Evolutionary conservation across 2,113 vertebrate species (phyloP).

Genomic region (Hassar affinis): DNA sequence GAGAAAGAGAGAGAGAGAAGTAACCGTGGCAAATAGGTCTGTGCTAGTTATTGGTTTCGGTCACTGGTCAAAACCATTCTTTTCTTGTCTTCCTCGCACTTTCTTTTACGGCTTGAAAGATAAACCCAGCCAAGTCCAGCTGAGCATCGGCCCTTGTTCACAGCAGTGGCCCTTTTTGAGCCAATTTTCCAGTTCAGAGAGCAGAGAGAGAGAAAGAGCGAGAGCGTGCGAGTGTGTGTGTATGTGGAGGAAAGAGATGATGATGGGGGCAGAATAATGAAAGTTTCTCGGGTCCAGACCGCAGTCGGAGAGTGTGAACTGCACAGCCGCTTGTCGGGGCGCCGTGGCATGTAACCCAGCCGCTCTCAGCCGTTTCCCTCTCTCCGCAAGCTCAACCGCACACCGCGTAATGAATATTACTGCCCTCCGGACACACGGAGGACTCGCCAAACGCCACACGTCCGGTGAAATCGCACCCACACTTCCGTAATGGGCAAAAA

Average conservation of each 20-base stretch:
- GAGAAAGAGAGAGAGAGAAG: slow-evolving; percentile 52
- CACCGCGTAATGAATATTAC: slow-evolving; percentile 22
- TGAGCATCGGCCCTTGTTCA: slow-evolving; percentile 79
- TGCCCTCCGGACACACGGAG: background rate
- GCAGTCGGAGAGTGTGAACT: slow-evolving; percentile 32
- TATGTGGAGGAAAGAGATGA: slow-evolving; percentile 22
- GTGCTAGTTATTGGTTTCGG: slow-evolving; percentile 79
- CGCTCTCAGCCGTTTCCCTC: slow-evolving; percentile 26
- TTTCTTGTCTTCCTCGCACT: slow-evolving; percentile 67
- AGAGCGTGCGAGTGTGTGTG: slow-evolving; percentile 36
- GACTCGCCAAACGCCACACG: background rate
- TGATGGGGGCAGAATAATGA: slow-evolving; percentile 55
- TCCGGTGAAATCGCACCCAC: background rate
- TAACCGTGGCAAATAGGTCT: slow-evolving; percentile 71
- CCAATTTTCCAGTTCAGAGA: slow-evolving; percentile 81
- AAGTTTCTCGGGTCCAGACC: slow-evolving; percentile 47
- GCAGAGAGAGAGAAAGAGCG: slow-evolving; percentile 73
- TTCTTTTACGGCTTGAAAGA: slow-evolving; percentile 71
- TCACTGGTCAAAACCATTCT: slow-evolving; percentile 80
- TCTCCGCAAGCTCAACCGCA: slow-evolving; percentile 21
- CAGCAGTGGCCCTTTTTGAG: slow-evolving; percentile 79
- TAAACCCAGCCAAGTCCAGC: slow-evolving; percentile 75
- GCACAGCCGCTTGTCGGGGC: slow-evolving; percentile 49
- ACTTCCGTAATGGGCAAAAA: background rate
- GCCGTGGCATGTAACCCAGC: slow-evolving; percentile 53